These are phyloP conservation scores for Calephelis perditalis DNA, from an alignment of 2,888 invertebrate species.

Conservation along the genomic window DNA sequence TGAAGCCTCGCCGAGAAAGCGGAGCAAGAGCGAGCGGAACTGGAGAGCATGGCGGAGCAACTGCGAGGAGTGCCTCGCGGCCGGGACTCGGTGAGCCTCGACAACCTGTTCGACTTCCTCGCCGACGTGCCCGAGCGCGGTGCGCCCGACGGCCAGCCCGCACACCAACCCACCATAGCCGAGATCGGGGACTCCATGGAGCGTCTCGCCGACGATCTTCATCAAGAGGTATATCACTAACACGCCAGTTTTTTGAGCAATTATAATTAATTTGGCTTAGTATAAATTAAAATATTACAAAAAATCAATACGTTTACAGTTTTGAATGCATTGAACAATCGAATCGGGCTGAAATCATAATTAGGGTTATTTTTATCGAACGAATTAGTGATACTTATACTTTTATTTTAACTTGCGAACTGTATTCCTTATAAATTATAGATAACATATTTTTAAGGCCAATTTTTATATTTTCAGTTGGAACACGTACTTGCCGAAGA, in stretches of 20 bases:
- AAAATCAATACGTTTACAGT: too few species aligned
- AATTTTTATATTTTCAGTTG: conserved; percentile 41
- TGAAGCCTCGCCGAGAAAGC: conserved; percentile 82
- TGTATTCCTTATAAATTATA: too few species aligned
- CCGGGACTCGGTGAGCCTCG: conserved; percentile 90
- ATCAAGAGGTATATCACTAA: conserved; percentile 80
- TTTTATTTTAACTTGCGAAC: too few species aligned
- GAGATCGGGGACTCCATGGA: conserved; percentile 92
- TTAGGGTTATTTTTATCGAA: too few species aligned
- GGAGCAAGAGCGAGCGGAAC: conserved; percentile 77
- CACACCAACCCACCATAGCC: conserved; percentile 83
- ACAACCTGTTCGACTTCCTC: conserved; percentile 93
- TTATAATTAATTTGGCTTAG: too few species aligned
- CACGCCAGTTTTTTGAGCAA: too few species aligned
- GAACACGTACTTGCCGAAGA: conserved; percentile 67
- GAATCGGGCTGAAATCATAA: too few species aligned
- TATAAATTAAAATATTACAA: too few species aligned
- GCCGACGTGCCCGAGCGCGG: conserved; percentile 83
- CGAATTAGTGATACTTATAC: too few species aligned
- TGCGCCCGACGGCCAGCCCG: conserved; percentile 71
- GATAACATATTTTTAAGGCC: neutral
- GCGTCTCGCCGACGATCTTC: conserved; percentile 87
- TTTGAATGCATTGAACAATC: too few species aligned
- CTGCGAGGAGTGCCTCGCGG: conserved; percentile 55
- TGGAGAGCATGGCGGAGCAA: conserved; percentile 68